A percentile compares a stretch with the other conserved stretches of the same genome.
Evolutionary conservation across 2,113 vertebrate species (phyloP).

Genomic region (Probosciger aterrimus): DNA sequence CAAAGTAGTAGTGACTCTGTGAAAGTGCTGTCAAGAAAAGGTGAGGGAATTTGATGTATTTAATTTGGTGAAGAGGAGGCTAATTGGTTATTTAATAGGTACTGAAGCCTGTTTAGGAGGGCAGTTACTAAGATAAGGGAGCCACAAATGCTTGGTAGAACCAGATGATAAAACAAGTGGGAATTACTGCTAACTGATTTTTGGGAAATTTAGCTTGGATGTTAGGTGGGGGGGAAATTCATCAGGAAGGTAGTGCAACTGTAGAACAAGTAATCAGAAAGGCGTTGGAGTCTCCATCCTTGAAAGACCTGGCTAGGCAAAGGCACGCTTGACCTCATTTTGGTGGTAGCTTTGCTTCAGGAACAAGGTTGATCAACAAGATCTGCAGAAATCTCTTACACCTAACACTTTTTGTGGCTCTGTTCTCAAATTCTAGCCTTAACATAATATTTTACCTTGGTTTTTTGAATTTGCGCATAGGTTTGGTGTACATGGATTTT

Average conservation of each 20-base stretch:
- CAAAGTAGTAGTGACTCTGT: background rate
- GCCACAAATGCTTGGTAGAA: background rate
- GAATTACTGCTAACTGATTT: background rate
- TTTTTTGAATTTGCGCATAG: background rate
- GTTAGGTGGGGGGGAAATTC: rapidly evolving
- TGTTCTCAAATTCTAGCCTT: background rate
- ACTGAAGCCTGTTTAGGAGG: background rate
- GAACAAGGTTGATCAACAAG: background rate
- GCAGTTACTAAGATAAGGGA: background rate
- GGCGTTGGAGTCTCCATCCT: background rate
- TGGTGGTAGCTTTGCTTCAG: background rate
- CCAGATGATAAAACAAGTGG: background rate
- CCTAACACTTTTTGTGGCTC: background rate
- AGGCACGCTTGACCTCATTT: background rate
- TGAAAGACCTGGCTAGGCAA: background rate
- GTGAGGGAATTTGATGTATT: background rate
- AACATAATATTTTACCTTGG: background rate
- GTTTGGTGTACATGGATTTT: background rate
- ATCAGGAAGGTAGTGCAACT: background rate
- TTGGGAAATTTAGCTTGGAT: background rate
- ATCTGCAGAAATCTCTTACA: background rate
- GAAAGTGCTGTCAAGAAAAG: background rate
- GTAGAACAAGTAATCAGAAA: background rate
- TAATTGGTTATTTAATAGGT: background rate
- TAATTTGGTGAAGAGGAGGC: background rate